A percentile compares a stretch with the other conserved stretches of the same genome.
phyloP scores from a whole-genome alignment of 2,888 invertebrate genomes.

The Heteromyza rotundicornis region DNA sequence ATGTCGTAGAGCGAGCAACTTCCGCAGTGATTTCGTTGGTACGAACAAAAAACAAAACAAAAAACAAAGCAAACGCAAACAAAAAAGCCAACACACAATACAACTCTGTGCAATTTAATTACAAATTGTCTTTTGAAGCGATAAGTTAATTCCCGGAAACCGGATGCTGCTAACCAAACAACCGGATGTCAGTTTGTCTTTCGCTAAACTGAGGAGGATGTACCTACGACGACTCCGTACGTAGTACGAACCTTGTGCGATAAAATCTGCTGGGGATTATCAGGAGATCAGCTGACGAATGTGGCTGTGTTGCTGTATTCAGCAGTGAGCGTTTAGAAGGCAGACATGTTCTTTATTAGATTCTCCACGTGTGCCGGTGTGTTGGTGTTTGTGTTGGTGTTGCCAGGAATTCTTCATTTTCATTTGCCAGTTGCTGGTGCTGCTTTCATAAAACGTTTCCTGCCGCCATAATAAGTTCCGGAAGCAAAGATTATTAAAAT shows the following conservation, averaged over 20 bases:
- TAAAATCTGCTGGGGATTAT: neutral
- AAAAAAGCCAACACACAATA: neutral
- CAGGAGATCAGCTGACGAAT: neutral
- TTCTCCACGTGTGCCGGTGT: neutral
- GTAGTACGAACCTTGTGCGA: too few relatives aligned
- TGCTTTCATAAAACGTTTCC: neutral
- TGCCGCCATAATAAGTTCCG: neutral
- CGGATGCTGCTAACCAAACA: conserved; percentile 14
- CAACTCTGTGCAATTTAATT: neutral
- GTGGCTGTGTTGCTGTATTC: neutral
- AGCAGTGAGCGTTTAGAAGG: too few relatives aligned
- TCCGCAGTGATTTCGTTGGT: too few relatives aligned
- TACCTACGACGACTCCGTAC: too few relatives aligned
- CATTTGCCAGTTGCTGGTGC: neutral
- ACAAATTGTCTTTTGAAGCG: conserved; percentile 2
- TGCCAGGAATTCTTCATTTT: neutral
- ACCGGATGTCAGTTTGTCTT: conserved; percentile 8
- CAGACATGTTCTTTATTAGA: too few relatives aligned
- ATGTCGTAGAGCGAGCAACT: too few relatives aligned
- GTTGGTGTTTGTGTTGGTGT: neutral
- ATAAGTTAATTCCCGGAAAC: conserved; percentile 11
- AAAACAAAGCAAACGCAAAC: neutral
- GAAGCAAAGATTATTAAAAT: conserved; percentile 2
- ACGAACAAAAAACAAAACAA: neutral
- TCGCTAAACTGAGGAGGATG: too few relatives aligned